These are phyloP conservation scores for Malurus splendens DNA, from an alignment of 2,797 vertebrate genomes.

Conservation along the genomic window DNA sequence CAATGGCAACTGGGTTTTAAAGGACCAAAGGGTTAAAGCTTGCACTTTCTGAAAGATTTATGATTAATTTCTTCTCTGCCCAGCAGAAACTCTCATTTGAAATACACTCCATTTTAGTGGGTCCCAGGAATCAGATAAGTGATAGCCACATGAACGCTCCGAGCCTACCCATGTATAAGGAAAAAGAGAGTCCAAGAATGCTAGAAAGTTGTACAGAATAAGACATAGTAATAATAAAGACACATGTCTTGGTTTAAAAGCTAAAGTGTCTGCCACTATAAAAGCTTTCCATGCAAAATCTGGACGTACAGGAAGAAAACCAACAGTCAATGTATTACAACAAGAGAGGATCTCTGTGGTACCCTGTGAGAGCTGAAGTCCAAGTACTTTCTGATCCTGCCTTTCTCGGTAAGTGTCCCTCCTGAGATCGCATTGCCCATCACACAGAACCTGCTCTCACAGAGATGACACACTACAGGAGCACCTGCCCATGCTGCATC, in stretches of 20 bases:
- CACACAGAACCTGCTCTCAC: background rate
- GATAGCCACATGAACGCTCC: background rate
- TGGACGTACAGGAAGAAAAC: background rate
- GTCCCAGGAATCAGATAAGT: background rate
- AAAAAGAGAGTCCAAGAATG: background rate
- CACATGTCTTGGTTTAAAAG: background rate
- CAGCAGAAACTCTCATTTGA: background rate
- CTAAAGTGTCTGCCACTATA: background rate
- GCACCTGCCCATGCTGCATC: background rate
- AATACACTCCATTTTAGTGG: background rate
- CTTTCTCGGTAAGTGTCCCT: background rate
- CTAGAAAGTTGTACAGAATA: background rate
- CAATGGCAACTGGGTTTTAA: background rate
- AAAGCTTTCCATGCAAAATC: background rate
- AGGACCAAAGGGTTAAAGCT: background rate
- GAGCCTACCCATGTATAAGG: background rate
- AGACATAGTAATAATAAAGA: background rate
- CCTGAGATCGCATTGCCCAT: background rate
- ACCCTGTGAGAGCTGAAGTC: background rate
- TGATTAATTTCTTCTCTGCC: background rate
- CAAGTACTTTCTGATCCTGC: background rate
- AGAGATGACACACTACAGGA: background rate
- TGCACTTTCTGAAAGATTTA: background rate
- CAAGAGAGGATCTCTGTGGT: background rate
- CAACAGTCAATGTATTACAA: accelerated